Evolutionary conservation across 2,797 vertebrate genomes (phyloP), one percentile per base, ranked within the genome.

Genomic region (Myiotriccus ornatus): DNA sequence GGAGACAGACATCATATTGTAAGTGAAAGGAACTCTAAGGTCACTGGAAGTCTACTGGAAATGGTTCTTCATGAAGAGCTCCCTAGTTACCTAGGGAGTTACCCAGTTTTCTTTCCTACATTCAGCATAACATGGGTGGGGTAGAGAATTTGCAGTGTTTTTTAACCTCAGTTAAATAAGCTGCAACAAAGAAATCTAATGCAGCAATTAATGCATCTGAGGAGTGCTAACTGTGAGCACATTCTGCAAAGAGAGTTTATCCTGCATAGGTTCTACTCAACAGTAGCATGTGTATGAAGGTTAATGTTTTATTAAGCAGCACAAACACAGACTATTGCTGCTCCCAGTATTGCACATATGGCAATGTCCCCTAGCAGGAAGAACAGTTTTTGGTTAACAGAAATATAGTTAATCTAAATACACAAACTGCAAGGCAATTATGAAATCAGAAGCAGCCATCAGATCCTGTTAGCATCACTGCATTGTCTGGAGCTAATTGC

Each of bases 401-500:
- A 91, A 94, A 84, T 50, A 56, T 9, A 91, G 39, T 56, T 84
- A 41, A 47, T 80, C 63, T 79, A 87, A 93, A 79, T 59, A 86
- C 5, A 79, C 34, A 91, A 90, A 82, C 46, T 88, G 37, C 76
- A 91, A 78, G 44, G 74, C 80, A 94, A 90, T 88, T 78, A 84
- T 12, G 41, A 88, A 95, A 93, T 69, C 79, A 79, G 83, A 90
- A 79, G 49, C 87, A 88, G 65, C 65, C 34, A 86, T 69, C 91
- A 88, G 83, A 73, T 67, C 47, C 84, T 92, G 63, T 92, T 55
- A 86, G 70, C 79, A 81, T 73, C 82, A 69, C 53, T 73, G 50
- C 62, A 65, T 69, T 93, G 76, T 91, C 80, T 94, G 83, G 20
- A 91, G 62, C 56, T 82, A 93, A 91, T 93, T 93, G 76, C 77